Evolutionary conservation across 2,888 invertebrate species (phyloP), one percentile per base, ranked within the genome.

Genomic region (Thecophora atra): DNA sequence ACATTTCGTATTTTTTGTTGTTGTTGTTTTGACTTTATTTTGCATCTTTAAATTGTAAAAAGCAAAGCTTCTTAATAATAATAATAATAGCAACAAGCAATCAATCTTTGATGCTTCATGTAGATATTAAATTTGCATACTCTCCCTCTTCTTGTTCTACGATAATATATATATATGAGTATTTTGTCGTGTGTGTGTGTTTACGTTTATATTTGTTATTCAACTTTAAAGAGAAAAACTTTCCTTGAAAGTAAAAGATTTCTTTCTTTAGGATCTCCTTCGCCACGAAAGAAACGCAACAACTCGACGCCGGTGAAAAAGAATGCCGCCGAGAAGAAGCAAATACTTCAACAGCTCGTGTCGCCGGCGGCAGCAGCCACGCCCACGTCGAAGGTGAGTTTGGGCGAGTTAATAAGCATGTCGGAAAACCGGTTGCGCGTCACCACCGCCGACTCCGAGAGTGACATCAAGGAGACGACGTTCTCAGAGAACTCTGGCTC

Each of bases 251-350:
- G 44, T 62, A 5, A 21, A 54, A 30, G 26, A 28, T 30, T 54
- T 17, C 28, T 54, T 65, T 67, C 65, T 21, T 17, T 88, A 93
- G 93, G 92, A 82, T 91, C 92, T 54, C 93, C 93, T 37, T 93
- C 93, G 69, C 93, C 93, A 64, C 90, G 93, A 79, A 92, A 93
- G 87, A 92, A 93, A 86, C 89, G 93, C 78, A 93, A 93, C 87
- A 93, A 93, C 84, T 93, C 93, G 11, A 93, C 93, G 26, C 93
- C 93, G 26, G 91, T 92, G 13, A 92, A 91, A 88, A 92, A 92
- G 84, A 92, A 91, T 79, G 91, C 90, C 24, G 91, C 92, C 44
- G 93, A 93, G 86, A 93, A 93, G 85, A 93, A 92, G 80, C 92
- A 92, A 87, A 93, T 94, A 72, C 88, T 94, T 15, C 93, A 94